Evolutionary conservation across 2,797 vertebrate genomes (phyloP).

Genomic region (Dryobates pubescens): DNA sequence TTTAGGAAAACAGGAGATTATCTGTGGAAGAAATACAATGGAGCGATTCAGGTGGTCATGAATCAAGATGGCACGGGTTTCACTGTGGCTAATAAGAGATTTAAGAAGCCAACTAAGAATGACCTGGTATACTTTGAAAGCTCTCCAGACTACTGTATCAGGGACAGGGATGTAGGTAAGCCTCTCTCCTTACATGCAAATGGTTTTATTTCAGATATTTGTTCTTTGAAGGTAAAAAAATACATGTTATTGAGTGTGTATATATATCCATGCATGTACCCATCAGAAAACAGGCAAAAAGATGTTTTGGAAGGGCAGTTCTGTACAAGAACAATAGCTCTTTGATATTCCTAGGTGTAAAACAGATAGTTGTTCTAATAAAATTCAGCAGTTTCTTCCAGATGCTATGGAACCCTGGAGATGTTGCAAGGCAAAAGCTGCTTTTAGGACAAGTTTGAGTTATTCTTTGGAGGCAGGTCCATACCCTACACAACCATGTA

Average conservation of each 20-base stretch:
- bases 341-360: rapidly evolving
- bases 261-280: not conserved
- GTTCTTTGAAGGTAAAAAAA: not conserved
- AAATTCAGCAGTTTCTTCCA: not conserved
- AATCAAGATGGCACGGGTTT: constrained; percentile 96
- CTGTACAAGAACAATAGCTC: not conserved
- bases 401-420: not conserved
- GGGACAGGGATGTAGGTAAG: constrained; percentile 91
- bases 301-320: not conserved
- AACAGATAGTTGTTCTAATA: not conserved
- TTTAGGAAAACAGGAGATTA: constrained; percentile 93
- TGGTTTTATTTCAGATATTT: constrained; percentile 10
- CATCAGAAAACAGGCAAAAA: not conserved
- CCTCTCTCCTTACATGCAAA: not conserved
- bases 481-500: not conserved
- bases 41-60: constrained; percentile 92
- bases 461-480: not conserved
- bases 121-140: constrained; percentile 96
- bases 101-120: constrained; percentile 91
- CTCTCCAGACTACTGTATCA: constrained; percentile 95
- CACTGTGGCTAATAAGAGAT: constrained; percentile 86
- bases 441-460: not conserved
- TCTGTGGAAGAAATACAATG: constrained; percentile 90
- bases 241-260: not conserved
- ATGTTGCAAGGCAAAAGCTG: not conserved